Evolutionary conservation across 2,113 vertebrate species (phyloP).

Genomic region (Kobus ellipsiprymnus): DNA sequence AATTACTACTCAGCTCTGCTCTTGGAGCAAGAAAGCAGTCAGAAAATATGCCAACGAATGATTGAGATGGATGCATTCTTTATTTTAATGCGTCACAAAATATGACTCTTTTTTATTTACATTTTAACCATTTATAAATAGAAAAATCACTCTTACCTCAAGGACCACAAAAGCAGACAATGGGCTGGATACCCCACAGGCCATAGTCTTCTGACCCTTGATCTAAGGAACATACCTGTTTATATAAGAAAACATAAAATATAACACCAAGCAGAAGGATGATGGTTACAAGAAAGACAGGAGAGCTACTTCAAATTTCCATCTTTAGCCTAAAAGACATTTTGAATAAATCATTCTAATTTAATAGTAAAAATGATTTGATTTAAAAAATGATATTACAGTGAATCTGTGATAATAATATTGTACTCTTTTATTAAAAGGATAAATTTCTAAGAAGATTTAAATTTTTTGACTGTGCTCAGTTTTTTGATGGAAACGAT

Average conservation of each 20-base stretch:
- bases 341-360: neutral
- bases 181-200: neutral
- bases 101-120: neutral
- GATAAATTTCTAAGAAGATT: neutral
- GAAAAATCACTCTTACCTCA: neutral
- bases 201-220: neutral
- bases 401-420: neutral
- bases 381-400: neutral
- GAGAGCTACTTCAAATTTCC: neutral
- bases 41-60: neutral
- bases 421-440: neutral
- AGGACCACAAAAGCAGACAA: neutral
- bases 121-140: slow-evolving; percentile 1
- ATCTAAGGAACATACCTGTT: neutral
- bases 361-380: neutral
- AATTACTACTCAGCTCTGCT: neutral
- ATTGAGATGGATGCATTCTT: neutral
- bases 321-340: neutral
- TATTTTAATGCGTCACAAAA: neutral
- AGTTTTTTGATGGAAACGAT: neutral
- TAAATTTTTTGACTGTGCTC: neutral
- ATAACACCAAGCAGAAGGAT: neutral
- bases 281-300: neutral
- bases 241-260: neutral
- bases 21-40: neutral